Percentiles rank a stretch among this genome's conserved stretches.
phyloP scores from a whole-genome alignment of 2,888 invertebrate species.

The Eutolmus rufibarbis region DNA sequence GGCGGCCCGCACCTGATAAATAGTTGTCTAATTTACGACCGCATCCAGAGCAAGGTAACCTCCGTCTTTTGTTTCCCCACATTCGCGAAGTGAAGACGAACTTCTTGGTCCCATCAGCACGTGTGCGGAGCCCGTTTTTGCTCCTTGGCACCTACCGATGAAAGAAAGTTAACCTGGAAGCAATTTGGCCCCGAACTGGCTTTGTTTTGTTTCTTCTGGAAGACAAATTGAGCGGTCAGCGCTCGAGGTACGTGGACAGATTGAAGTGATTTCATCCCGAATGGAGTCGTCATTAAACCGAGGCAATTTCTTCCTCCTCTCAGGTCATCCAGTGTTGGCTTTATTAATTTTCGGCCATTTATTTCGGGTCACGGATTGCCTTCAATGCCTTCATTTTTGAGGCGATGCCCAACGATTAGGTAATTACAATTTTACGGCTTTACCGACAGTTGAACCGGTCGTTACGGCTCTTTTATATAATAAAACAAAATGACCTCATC shows the following conservation, averaged over 20 bases:
- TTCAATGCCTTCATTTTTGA: neutral
- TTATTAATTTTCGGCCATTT: neutral
- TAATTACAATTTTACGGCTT: neutral
- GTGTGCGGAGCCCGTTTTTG: neutral
- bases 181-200: neutral
- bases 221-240: constrained; percentile 16
- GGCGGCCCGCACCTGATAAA: constrained; percentile 34
- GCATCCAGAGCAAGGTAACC: neutral
- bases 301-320: neutral
- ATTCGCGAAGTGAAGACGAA: neutral
- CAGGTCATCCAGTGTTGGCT: neutral
- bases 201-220: neutral
- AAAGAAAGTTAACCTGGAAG: neutral
- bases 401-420: neutral
- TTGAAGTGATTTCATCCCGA: neutral
- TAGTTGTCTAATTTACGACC: constrained; percentile 7
- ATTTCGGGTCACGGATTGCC: neutral
- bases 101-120: neutral
- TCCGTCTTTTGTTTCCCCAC: neutral
- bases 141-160: neutral
- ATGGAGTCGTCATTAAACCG: neutral
- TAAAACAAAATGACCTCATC: neutral
- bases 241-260: neutral
- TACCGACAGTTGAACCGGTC: neutral
- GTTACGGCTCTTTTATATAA: neutral